Base-by-base conservation (phyloP, 2,888 invertebrate species). In the Terebella lapidaria region DNA sequence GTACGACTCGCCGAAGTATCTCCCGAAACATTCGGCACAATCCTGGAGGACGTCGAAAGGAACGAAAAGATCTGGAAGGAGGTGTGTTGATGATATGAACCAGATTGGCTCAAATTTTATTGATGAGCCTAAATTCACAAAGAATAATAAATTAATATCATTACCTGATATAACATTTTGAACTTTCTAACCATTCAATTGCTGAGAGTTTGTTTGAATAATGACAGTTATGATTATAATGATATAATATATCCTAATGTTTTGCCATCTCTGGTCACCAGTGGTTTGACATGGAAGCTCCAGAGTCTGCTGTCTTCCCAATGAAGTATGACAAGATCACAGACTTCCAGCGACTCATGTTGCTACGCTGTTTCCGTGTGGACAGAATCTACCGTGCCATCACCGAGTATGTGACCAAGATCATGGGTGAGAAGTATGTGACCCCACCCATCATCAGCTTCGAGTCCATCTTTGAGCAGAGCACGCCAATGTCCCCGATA, bases 371-470 rank as follows among this genome's bases (percentile, higher is more conserved):
- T 77, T 92, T 94, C 84, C 86, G 94, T 26, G 86, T 92, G 22
- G 94, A 94, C 82, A 85, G 94, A 64, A 88, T 94, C 58, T 92
- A 89, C 82, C 85, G 90, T 67, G 89, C 90, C n/a, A 86, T 94
- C 66, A 88, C 88, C 29, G 87, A 89, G 76, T 94, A 89, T 79
- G 90, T 67, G 1, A 56, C 63, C 26, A 42, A 51, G 35, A 63
- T 53, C 27, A 59, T 94, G 90, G 92, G 92, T 49, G 90, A 91
- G 81, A 87, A 89, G 77, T 94, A 87, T 75, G 89, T 94, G 62
- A 92, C 91, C 56, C 92, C 94, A 22, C 93, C 94, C 0, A 89
- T 90, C 56, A 86, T 89, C 71, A 92, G 91, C 74, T 86, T 92
- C 70, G 88, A 91, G 66, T 85, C 86, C 72, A 91, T 94, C 71